Evolutionary conservation across 2,888 invertebrate species (phyloP), one percentile per base, ranked within the genome.

Genomic region (Dione vanillae): DNA sequence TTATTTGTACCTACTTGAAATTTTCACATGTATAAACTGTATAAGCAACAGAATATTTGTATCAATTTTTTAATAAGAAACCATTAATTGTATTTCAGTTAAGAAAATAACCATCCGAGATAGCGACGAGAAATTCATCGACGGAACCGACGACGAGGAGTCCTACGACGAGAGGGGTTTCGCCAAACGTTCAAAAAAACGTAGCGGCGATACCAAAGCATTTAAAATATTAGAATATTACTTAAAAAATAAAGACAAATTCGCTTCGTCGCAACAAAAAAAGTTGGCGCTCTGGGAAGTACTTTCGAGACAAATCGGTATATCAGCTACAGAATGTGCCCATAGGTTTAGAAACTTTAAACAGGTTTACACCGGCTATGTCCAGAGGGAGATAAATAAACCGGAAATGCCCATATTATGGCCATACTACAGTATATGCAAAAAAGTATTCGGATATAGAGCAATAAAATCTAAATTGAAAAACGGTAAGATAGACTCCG

Each of bases 381-480:
- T 92, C 0, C 88, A 91, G 72, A 84, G 89, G 65, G 92, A 93
- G 68, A 89, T 92, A 0, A 87, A 82, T 7, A 89, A 88, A 71
- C 92, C 92, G 0, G 90, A 90, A 69, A 87, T 85, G 78, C 88
- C 89, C 0, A 89, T 92, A 3, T 78, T 89, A 0, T 92, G 92
- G 92, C 92, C 91, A 0, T 91, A 92, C 65, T 92, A 89, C 11
- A 79, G 82, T 5, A 72, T 90, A 0, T 92, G 92, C 77, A 93
- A 92, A 70, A 93, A 91, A 79, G 90, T 91, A 0, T 93, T 92
- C 20, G 92, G 92, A 0, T 92, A 92, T 69, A 73, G 92, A 77
- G 84, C 86, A 0, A 81, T 92, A 1, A 92, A 90, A 72, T 79
- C 80, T 0, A 91, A 91, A 73, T 76, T 92, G 0, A 89, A 87